Conservation (phyloP, 2,888 invertebrate genomes). For the Trissolcus japonicus region DNA sequence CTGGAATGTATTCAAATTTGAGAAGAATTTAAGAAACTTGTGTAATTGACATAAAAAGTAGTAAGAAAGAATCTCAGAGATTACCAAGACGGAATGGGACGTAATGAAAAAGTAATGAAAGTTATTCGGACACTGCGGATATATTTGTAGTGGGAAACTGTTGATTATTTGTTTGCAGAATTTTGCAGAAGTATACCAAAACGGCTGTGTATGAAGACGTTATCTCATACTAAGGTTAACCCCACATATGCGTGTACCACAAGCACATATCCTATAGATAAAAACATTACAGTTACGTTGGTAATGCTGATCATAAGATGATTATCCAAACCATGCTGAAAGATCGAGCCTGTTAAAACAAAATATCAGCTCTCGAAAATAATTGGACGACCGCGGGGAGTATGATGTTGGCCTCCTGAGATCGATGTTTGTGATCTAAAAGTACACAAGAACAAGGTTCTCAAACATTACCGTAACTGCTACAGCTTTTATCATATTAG, state of each 20-base stretch:
- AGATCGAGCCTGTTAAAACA: constrained; percentile 58
- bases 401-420: constrained; percentile 49
- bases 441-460: constrained; percentile 59
- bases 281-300: constrained; percentile 66
- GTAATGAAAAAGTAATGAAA: constrained; percentile 6
- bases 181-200: constrained; percentile 23
- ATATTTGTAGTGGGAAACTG: constrained; percentile 7
- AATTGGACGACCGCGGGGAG: constrained; percentile 63
- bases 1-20: constrained; percentile 30
- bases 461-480: constrained; percentile 57
- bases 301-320: constrained; percentile 61
- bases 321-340: constrained; percentile 59
- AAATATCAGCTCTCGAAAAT: constrained; percentile 64
- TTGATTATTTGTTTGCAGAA: constrained; percentile 36
- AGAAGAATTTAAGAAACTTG: constrained; percentile 15
- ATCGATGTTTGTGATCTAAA: constrained; percentile 60
- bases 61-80: constrained; percentile 3
- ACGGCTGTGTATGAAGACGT: constrained; percentile 40
- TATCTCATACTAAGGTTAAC: constrained; percentile 65
- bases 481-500: constrained; percentile 51
- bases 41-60: constrained; percentile 25
- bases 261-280: constrained; percentile 56
- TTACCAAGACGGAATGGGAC: constrained; percentile 18
- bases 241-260: constrained; percentile 66
- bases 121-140: constrained; percentile 16